phyloP scores from a whole-genome alignment of 2,113 vertebrate genomes.

The Numida meleagris region DNA sequence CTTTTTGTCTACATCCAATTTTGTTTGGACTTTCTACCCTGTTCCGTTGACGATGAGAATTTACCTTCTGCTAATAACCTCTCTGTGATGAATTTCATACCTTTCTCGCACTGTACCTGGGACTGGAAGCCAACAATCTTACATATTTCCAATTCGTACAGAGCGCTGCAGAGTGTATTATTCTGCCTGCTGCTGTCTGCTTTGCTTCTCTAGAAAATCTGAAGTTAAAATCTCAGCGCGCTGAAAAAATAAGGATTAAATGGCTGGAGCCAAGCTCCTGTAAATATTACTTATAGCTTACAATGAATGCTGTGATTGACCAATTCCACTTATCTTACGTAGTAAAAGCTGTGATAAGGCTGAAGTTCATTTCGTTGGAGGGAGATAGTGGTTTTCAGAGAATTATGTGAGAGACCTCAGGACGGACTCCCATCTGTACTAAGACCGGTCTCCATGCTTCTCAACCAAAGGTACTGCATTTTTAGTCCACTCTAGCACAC shows the following conservation, averaged over 20 bases:
- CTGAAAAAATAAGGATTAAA: not conserved
- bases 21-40: not conserved
- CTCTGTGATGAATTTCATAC: not conserved
- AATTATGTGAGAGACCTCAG: not conserved
- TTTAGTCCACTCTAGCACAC: not conserved
- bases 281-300: not conserved
- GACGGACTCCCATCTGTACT: not conserved
- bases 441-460: not conserved
- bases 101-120: not conserved
- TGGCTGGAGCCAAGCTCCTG: not conserved
- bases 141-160: not conserved
- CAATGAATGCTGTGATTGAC: not conserved
- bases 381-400: not conserved
- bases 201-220: not conserved
- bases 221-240: not conserved
- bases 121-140: not conserved
- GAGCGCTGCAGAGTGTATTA: not conserved
- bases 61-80: not conserved
- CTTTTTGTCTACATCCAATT: not conserved
- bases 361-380: not conserved
- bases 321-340: not conserved
- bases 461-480: not conserved
- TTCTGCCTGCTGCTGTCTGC: not conserved
- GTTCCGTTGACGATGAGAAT: not conserved
- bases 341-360: not conserved